Conservation (phyloP, 2,888 invertebrate genomes). For the Caenorhabditis sp. region DNA sequence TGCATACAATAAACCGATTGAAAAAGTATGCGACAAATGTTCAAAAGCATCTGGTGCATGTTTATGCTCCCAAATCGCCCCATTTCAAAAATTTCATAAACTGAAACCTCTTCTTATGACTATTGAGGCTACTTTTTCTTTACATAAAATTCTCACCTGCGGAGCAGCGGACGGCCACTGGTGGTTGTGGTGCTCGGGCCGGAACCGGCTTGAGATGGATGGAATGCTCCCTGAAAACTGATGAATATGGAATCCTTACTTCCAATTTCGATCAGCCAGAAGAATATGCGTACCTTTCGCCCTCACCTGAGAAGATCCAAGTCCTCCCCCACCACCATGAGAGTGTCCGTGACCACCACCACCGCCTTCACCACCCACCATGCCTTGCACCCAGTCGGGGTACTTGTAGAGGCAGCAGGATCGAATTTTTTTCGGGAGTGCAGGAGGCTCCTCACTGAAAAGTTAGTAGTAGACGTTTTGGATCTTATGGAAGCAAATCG, state of each 20-base stretch:
- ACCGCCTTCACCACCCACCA: slow-evolving; percentile 71
- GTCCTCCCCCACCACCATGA: slow-evolving; percentile 53
- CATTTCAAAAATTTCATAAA: slow-evolving; percentile 23
- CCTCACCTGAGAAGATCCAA: slow-evolving; percentile 71
- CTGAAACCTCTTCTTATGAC: neutral
- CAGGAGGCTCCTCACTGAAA: slow-evolving; percentile 77
- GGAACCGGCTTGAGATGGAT: slow-evolving; percentile 70
- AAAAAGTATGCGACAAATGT: slow-evolving; percentile 58
- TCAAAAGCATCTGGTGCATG: slow-evolving; percentile 60
- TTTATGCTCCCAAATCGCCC: slow-evolving; percentile 42
- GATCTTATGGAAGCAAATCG: too few species aligned
- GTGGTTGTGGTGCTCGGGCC: slow-evolving; percentile 79
- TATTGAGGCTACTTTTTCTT: neutral
- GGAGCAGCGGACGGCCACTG: slow-evolving; percentile 80
- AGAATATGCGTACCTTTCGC: slow-evolving; percentile 65
- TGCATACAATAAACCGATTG: slow-evolving; percentile 50
- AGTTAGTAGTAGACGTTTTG: too few species aligned
- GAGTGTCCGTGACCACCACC: slow-evolving; percentile 61
- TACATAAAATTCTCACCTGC: slow-evolving; percentile 65
- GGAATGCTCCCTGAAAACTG: slow-evolving; percentile 53
- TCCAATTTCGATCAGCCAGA: slow-evolving; percentile 4
- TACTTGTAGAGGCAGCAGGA: slow-evolving; percentile 82
- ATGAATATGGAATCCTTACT: neutral
- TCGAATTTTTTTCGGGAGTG: slow-evolving; percentile 79
- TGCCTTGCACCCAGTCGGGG: slow-evolving; percentile 82